Evolutionary conservation across 2,888 invertebrate species (phyloP).

Genomic region (Platycheirus albimanus): DNA sequence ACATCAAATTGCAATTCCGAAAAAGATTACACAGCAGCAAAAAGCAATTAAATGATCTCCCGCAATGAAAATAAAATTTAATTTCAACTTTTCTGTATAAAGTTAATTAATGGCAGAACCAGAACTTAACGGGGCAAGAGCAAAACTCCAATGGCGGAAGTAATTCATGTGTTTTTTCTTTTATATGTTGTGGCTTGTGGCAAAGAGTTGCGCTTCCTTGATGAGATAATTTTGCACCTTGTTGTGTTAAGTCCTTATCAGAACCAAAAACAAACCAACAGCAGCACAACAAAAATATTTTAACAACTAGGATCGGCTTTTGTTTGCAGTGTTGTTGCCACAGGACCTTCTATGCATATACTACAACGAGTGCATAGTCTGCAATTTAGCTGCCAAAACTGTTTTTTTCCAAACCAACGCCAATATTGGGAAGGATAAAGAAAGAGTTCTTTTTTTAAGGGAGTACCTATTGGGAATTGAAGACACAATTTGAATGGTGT

Average conservation of each 20-base stretch:
- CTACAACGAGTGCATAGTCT: too few relatives aligned
- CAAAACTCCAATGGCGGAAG: too few relatives aligned
- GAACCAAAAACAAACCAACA: too few relatives aligned
- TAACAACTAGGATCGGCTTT: slow-evolving; percentile 10
- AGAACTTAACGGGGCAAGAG: too few relatives aligned
- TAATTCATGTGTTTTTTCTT: slow-evolving; percentile 32
- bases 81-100: slow-evolving; percentile 31
- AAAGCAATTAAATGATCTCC: slow-evolving; percentile 51
- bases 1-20: background rate
- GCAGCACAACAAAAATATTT: background rate
- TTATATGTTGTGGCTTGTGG: slow-evolving; percentile 38
- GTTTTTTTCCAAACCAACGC: background rate
- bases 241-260: slow-evolving; percentile 32
- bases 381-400: background rate
- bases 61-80: slow-evolving; percentile 51
- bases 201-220: slow-evolving; percentile 30
- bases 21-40: slow-evolving; percentile 10
- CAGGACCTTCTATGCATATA: too few relatives aligned
- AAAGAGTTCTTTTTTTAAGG: slow-evolving; percentile 11
- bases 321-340: slow-evolving; percentile 9
- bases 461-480: slow-evolving; percentile 13
- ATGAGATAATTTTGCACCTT: slow-evolving; percentile 37
- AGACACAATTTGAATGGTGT: slow-evolving; percentile 7
- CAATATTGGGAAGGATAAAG: slow-evolving; percentile 9
- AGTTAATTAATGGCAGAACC: too few relatives aligned